Conservation (phyloP, 2,888 invertebrate genomes). For the Aspidapion aeneum region DNA sequence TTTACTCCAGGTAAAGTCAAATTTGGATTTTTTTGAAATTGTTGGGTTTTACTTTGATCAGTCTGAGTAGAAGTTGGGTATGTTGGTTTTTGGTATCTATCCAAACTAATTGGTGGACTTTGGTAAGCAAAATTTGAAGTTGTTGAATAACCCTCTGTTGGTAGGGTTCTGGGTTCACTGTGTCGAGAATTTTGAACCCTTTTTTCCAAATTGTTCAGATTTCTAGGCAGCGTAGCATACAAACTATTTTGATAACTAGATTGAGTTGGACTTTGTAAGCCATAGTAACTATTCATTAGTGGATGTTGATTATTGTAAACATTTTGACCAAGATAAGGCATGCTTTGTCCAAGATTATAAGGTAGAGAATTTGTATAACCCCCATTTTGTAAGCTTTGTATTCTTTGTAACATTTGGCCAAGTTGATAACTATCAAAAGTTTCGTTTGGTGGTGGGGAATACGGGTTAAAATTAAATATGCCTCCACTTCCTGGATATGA, state of each 20-base stretch:
- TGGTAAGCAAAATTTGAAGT: not conserved
- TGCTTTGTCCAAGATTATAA: conserved; percentile 8
- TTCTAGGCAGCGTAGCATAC: conserved; percentile 40
- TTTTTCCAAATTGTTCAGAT: conserved; percentile 37
- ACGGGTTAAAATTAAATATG: conserved; percentile 40
- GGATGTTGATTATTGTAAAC: conserved; percentile 8
- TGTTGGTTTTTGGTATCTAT: conserved; percentile 23
- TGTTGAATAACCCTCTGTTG: not conserved
- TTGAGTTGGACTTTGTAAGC: conserved; percentile 45
- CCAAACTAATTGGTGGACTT: conserved; percentile 7
- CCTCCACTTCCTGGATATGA: conserved; percentile 23
- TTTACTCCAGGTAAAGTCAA: not conserved
- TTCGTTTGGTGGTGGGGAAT: conserved; percentile 34
- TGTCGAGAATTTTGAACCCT: conserved; percentile 36
- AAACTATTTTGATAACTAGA: conserved; percentile 42
- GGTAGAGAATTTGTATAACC: not conserved
- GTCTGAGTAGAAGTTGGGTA: not conserved
- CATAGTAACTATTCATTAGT: conserved; percentile 39
- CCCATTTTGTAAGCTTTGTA: conserved; percentile 47
- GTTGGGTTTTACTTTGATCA: conserved; percentile 3
- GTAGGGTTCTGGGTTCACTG: conserved; percentile 35
- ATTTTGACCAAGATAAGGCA: conserved; percentile 22
- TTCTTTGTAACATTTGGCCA: conserved; percentile 50
- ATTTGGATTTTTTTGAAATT: not conserved
- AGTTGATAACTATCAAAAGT: conserved; percentile 39